Base-by-base conservation (phyloP, 2,797 vertebrate species). In the Eulemur albifrons region DNA sequence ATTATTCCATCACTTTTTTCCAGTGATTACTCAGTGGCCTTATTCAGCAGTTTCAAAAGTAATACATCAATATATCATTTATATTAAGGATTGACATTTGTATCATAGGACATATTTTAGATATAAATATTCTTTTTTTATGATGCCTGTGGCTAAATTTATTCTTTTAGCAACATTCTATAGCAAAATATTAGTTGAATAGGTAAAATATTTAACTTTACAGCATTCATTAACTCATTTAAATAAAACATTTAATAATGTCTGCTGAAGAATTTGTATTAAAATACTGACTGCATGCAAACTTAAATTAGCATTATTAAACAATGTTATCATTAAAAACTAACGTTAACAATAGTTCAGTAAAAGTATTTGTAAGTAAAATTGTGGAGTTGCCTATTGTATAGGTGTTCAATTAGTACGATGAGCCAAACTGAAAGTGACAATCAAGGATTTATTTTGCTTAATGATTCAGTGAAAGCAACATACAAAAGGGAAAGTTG, bases 241-340 rank as follows among this genome's bases (percentile, higher is more conserved):
- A 85, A 89, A 61, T 57, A 85, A 97, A 45, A 54, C 5, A 76
- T 69, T 97, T 23, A 92, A 65, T 72, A 93, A 63, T 43, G 1
- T 61, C n/a, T 92, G 25, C 11, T 93, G 23, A 89, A 30, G 4
- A 72, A 59, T 90, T 92, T 97, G 10, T 48, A 75, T 72, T 23
- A 96, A 72, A 3, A 25, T 2, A 76, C n/a, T 95, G 81, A 81
- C 87, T 87, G 2, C 1, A 90, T 80, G 7, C 67, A 65, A 96
- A 84, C 73, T 88, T 50, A 88, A 20, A 82, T 73, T 88, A 95
- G 38, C 9, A 94, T 95, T 96, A 85, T 57, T 93, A 94, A 97
- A 57, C 67, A 0, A 90, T 75, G 14, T 6, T 82, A 2, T 96
- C 27, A 94, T 88, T 91, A 91, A 76, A 3, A 20, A 20, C 17